Evolutionary conservation across 2,113 vertebrate species (phyloP).

Genomic region (Synchiropus splendidus): DNA sequence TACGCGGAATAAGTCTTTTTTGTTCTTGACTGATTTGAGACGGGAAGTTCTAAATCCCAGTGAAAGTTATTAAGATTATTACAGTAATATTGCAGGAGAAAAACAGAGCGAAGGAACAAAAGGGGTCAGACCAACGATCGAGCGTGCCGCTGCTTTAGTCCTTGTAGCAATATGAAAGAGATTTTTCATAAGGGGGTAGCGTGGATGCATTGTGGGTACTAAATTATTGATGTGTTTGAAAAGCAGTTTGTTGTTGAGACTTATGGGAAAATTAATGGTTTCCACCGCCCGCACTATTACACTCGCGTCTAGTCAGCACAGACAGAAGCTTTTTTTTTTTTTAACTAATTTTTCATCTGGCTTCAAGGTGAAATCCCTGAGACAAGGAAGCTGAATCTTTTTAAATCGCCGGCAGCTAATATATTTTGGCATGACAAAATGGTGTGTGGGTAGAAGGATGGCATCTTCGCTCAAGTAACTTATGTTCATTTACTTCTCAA

Average conservation of each 20-base stretch:
- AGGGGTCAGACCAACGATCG: slow-evolving; percentile 1
- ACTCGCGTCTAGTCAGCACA: slow-evolving; percentile 17
- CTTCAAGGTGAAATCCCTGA: too few species aligned
- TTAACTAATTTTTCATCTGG: slow-evolving; percentile 14
- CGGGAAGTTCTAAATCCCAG: slow-evolving; percentile 1
- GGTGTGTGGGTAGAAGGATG: too few species aligned
- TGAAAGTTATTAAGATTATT: slow-evolving; percentile 11
- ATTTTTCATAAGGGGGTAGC: slow-evolving; percentile 25
- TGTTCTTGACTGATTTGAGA: neutral
- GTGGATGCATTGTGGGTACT: slow-evolving; percentile 15
- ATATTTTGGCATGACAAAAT: too few species aligned
- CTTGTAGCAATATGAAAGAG: slow-evolving; percentile 20
- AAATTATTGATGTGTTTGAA: slow-evolving; percentile 34
- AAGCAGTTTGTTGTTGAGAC: slow-evolving; percentile 30
- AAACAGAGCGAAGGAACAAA: slow-evolving; percentile 6
- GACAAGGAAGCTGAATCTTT: too few species aligned
- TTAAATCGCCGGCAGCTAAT: too few species aligned
- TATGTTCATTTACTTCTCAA: too few species aligned
- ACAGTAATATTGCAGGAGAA: slow-evolving; percentile 4
- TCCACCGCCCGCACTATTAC: slow-evolving; percentile 19
- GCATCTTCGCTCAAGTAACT: too few species aligned
- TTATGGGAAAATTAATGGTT: slow-evolving; percentile 26
- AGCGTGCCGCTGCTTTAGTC: slow-evolving; percentile 1
- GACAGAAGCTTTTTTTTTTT: slow-evolving; percentile 17
- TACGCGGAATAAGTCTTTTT: too few species aligned